Base-by-base conservation (phyloP, 2,113 vertebrate genomes). In the Sclerurus mexicanus region DNA sequence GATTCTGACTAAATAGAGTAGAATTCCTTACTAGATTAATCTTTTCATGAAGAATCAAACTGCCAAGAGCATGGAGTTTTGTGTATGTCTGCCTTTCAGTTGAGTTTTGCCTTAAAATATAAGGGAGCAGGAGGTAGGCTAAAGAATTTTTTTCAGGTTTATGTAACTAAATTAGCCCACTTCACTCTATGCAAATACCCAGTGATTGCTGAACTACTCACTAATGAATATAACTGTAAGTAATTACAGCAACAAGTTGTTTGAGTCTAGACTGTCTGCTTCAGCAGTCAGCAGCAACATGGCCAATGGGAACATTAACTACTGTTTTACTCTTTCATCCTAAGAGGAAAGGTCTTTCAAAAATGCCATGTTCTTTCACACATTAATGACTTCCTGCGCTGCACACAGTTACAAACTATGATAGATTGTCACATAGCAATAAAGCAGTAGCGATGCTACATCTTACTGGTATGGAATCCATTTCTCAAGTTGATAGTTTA, bases 111-210 rank as follows among this genome's bases (percentile, higher is more conserved):
- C 69, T 96, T 94, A 69, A 94, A 85, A 77, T 5, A 27, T 6
- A 59, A 59, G 39, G 76, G 62, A 33, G 75, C 40, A 72, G 60
- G 58, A 95, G 11, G 23, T 14, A 42, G 35, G 25, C 5, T 77
- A 40, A 67, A 60, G 28, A 69, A 49, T 78, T 74, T 81, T 37
- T 79, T 37, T 60, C 78, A 37, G 56, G 47, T 81, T 93, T 94
- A 53, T 71, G 53, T 81, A 94, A 94, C 58, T 68, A 50, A 96
- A 96, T 95, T 93, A 97, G 72, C 47, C 72, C 50, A 59, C 87
- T 95, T 97, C 47, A 82, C 66, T 95, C 52, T 40, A 89, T 68
- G 35, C 27, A 93, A 94, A 83, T 95, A 95, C 47, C 21, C 46
- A 93, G 56, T 80, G 83, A 87, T 72, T 85, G 69, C 73, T 71